Percentiles rank a stretch among this genome's conserved stretches.
Evolutionary conservation across 2,113 vertebrate species (phyloP).

Genomic region (Callithrix jacchus): DNA sequence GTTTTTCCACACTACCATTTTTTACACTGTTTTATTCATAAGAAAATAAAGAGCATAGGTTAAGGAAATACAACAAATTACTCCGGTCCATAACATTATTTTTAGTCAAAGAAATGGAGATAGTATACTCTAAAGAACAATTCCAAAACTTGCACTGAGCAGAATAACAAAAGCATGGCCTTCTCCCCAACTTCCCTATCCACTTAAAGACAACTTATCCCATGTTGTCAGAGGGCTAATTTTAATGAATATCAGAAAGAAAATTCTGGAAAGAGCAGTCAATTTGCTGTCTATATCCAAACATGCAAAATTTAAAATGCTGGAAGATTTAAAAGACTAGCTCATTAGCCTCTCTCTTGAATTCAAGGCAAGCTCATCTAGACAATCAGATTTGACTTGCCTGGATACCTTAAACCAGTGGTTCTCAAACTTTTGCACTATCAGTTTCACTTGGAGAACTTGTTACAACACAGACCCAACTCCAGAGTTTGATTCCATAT

Average conservation of each 20-base stretch:
- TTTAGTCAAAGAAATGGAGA: constrained; percentile 1
- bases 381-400: background rate
- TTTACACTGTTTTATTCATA: background rate
- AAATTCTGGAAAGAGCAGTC: constrained; percentile 22
- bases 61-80: background rate
- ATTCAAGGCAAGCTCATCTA: background rate
- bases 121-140: background rate
- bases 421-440: background rate
- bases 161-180: background rate
- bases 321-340: background rate
- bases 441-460: background rate
- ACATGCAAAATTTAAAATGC: background rate
- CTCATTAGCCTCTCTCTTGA: background rate
- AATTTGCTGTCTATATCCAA: background rate
- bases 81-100: background rate
- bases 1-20: background rate
- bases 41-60: background rate
- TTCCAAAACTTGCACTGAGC: background rate
- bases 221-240: background rate
- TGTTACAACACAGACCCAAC: background rate
- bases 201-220: background rate
- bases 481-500: background rate
- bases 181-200: background rate
- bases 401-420: background rate
- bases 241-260: background rate